Conservation (phyloP, 1,140 invertebrate species). For the Calliphora vicina region DNA sequence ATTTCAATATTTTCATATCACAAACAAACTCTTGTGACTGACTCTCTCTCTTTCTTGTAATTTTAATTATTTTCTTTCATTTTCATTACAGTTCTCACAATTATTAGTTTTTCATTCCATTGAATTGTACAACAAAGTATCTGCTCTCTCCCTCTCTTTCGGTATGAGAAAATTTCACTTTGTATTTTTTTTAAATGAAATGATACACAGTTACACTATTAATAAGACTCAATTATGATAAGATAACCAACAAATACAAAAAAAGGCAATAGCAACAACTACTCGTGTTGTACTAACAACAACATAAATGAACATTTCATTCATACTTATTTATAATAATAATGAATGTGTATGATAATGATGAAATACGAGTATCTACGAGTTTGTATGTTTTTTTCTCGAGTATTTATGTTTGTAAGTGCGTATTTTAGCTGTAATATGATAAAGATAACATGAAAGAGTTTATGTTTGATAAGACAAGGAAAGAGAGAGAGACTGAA, state of each 20-base stretch:
- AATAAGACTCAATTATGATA: neutral
- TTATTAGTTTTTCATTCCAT: too few relatives aligned
- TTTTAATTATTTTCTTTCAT: too few relatives aligned
- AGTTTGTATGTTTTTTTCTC: neutral
- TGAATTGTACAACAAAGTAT: too few relatives aligned
- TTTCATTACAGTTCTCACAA: too few relatives aligned
- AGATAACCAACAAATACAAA: neutral
- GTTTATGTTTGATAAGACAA: neutral
- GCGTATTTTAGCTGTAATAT: too few relatives aligned
- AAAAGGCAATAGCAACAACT: too few relatives aligned
- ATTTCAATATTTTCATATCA: neutral
- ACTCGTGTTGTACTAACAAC: neutral
- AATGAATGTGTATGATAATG: neutral
- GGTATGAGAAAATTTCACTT: neutral
- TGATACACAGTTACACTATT: neutral
- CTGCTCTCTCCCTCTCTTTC: neutral
- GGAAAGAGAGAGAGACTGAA: neutral
- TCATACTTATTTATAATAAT: neutral
- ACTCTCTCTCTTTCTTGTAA: neutral
- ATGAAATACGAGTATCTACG: neutral
- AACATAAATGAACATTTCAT: neutral
- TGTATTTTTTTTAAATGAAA: neutral
- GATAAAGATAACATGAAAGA: neutral
- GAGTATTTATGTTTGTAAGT: neutral
- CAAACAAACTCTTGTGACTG: neutral